phyloP scores from a whole-genome alignment of 2,797 vertebrate species.

The Dromococcyx pavoninus region DNA sequence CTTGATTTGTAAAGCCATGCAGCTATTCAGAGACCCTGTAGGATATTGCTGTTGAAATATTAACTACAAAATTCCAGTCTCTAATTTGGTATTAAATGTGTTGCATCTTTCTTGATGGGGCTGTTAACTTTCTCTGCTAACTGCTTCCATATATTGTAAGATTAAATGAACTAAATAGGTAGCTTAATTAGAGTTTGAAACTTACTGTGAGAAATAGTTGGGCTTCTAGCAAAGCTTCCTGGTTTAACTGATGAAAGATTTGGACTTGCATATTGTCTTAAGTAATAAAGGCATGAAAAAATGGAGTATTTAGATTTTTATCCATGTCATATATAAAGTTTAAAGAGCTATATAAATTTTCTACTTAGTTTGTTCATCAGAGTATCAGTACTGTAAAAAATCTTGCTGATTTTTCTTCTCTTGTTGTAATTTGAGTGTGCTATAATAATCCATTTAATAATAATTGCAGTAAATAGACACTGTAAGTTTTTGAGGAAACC shows the following conservation, averaged over 20 bases:
- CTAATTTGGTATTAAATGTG: not conserved
- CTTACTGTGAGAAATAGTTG: not conserved
- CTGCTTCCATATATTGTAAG: not conserved
- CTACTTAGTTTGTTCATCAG: not conserved
- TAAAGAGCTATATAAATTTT: no score
- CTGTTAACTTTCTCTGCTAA: not conserved
- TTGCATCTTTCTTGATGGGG: not conserved
- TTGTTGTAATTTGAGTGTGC: not conserved
- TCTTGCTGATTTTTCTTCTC: not conserved
- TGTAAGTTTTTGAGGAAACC: not conserved
- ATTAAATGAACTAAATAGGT: not conserved
- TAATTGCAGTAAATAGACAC: not conserved
- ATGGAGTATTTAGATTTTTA: not conserved
- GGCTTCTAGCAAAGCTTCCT: not conserved
- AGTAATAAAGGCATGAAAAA: not conserved
- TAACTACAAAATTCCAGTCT: not conserved
- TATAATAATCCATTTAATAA: not conserved
- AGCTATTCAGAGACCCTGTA: not conserved
- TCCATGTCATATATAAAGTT: fast-evolving
- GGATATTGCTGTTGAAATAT: not conserved
- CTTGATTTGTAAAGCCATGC: not conserved
- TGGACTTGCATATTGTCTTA: not conserved
- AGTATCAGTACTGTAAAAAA: not conserved
- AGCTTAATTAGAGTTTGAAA: not conserved
- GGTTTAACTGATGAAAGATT: not conserved